Conservation (phyloP, 2,888 invertebrate species). For the Apodemia hepburni region DNA sequence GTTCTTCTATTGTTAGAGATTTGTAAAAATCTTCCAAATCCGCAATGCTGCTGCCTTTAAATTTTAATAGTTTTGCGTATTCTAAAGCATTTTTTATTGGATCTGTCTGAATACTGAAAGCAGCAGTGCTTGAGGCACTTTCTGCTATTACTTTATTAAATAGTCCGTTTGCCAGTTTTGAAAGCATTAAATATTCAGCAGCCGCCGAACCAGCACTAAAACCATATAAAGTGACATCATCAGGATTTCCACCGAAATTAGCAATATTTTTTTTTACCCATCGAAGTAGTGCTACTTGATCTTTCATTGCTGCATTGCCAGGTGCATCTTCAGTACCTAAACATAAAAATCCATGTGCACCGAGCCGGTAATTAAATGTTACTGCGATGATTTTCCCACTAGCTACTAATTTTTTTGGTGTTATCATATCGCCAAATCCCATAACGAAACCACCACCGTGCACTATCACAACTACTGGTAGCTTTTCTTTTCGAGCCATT, state of each 20-base stretch:
- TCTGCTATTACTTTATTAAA: conserved; percentile 51
- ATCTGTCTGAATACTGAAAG: conserved; percentile 43
- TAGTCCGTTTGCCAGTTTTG: conserved; percentile 44
- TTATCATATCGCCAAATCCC: conserved; percentile 44
- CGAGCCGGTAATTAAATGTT: conserved; percentile 52
- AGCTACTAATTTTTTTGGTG: conserved; percentile 38
- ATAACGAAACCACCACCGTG: conserved; percentile 62
- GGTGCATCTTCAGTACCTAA: conserved; percentile 40
- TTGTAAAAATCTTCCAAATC: conserved; percentile 50
- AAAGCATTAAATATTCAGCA: conserved; percentile 48
- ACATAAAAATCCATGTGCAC: conserved; percentile 39
- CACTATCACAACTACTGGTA: conserved; percentile 57
- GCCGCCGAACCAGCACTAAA: conserved; percentile 52
- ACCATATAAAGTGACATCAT: conserved; percentile 46
- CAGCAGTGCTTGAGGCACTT: conserved; percentile 42
- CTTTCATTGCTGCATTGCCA: conserved; percentile 46
- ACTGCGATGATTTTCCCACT: conserved; percentile 44
- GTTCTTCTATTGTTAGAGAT: conserved; percentile 36
- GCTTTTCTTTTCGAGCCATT: conserved; percentile 32
- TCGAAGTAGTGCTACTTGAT: conserved; percentile 40
- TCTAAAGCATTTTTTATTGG: conserved; percentile 46
- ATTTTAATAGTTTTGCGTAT: conserved; percentile 42
- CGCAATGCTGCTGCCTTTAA: conserved; percentile 41
- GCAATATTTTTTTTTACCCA: conserved; percentile 45
- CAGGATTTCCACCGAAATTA: conserved; percentile 42